These are phyloP conservation scores for Melanostigma gelatinosum DNA, from an alignment of 2,113 vertebrate species.

Conservation along the genomic window DNA sequence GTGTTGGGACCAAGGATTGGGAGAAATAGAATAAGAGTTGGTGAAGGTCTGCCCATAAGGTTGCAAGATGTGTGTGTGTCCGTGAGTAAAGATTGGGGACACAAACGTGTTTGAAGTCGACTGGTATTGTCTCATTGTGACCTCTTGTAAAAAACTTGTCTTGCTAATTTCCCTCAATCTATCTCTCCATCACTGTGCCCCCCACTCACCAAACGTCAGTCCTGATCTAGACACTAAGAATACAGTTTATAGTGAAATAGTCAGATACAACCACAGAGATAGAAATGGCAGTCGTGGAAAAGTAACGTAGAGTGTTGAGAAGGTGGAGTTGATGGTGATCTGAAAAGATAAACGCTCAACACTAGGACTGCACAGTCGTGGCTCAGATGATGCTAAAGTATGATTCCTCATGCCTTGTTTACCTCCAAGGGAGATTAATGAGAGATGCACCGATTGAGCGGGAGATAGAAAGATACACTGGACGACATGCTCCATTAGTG, in stretches of 20 bases:
- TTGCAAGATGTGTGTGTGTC: slow-evolving; percentile 19
- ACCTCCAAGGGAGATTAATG: background rate
- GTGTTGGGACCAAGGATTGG: slow-evolving; percentile 59
- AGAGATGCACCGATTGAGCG: background rate
- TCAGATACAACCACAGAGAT: background rate
- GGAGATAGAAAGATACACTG: background rate
- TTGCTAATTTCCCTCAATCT: background rate
- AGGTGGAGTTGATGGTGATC: background rate
- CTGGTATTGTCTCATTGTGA: background rate
- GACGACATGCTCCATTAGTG: slow-evolving; percentile 20
- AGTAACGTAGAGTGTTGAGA: background rate
- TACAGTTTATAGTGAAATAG: background rate
- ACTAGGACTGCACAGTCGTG: background rate
- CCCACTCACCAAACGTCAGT: background rate
- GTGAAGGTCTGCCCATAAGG: background rate
- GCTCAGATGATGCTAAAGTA: background rate
- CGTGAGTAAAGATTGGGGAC: background rate
- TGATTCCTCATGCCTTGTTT: background rate
- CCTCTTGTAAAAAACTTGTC: background rate
- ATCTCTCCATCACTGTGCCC: background rate
- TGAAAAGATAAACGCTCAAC: background rate
- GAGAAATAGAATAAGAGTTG: slow-evolving; percentile 27
- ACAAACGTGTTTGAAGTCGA: background rate
- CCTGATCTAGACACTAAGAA: background rate
- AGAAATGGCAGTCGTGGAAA: background rate